Conservation (phyloP, 2,113 vertebrate genomes). For the Bothrops jararaca region DNA sequence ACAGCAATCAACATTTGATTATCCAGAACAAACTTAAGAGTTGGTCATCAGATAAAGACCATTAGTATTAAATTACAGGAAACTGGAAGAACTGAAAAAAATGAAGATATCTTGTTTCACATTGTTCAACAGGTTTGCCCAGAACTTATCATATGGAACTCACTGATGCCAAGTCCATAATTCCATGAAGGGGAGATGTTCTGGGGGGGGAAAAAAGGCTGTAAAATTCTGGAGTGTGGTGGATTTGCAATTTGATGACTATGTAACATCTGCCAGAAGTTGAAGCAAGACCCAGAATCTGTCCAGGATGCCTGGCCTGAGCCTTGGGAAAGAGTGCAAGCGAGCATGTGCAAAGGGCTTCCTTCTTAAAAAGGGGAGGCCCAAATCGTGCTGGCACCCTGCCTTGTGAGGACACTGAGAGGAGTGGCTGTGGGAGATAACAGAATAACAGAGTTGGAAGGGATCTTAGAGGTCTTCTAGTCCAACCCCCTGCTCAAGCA, state of each 20-base stretch:
- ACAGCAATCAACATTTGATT: background rate
- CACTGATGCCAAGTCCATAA: background rate
- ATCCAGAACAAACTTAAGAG: background rate
- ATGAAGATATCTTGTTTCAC: background rate
- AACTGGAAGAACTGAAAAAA: background rate
- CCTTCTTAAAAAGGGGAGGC: background rate
- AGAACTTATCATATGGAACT: background rate
- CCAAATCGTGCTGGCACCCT: background rate
- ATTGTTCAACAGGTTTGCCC: background rate
- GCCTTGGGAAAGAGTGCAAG: background rate
- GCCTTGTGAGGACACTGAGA: background rate
- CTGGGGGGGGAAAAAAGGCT: fast-evolving
- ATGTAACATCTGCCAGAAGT: background rate
- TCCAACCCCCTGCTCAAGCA: no score
- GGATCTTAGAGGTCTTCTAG: background rate
- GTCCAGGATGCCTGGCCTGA: background rate
- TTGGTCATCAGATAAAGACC: background rate
- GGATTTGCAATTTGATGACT: background rate
- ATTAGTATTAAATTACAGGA: background rate
- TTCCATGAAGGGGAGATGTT: background rate
- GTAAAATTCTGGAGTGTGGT: background rate
- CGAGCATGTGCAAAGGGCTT: background rate
- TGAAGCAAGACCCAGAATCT: background rate
- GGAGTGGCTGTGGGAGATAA: background rate
- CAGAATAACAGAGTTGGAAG: background rate